Evolutionary conservation across 2,113 vertebrate species (phyloP).

Genomic region (Paedocypris sp.): DNA sequence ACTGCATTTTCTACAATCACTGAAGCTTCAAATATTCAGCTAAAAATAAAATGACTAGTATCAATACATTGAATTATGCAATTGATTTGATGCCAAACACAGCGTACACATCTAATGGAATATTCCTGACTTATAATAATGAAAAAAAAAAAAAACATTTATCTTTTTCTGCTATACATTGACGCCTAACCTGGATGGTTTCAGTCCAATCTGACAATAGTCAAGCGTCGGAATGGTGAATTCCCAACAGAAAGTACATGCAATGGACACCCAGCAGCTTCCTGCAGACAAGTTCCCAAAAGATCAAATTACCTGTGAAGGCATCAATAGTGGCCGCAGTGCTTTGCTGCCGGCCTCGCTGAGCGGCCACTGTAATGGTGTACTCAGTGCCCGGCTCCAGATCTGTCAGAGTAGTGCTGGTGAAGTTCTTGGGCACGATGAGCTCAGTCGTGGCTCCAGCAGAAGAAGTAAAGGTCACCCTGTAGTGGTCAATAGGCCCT

Average conservation of each 20-base stretch:
- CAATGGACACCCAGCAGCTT: not conserved
- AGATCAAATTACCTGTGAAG: slow-evolving; percentile 76
- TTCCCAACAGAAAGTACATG: not conserved
- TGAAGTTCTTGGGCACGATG: slow-evolving; percentile 68
- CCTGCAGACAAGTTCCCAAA: not conserved
- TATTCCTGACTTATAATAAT: no score
- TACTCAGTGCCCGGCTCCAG: slow-evolving; percentile 89
- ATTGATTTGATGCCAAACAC: no score
- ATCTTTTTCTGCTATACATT: no score
- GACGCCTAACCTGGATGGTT: no score
- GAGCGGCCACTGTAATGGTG: slow-evolving; percentile 81
- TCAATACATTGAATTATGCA: no score
- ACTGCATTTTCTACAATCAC: no score
- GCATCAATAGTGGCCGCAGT: slow-evolving; percentile 80
- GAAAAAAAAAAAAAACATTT: no score
- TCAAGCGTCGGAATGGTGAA: no score
- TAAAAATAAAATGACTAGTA: no score
- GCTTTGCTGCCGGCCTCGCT: slow-evolving; percentile 88
- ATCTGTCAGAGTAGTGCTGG: slow-evolving; percentile 69
- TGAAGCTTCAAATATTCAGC: no score
- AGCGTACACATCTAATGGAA: no score
- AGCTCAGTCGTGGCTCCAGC: slow-evolving; percentile 76
- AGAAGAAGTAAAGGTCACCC: slow-evolving; percentile 79
- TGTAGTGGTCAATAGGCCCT: slow-evolving; percentile 91
- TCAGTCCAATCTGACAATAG: no score